Percentiles rank a stretch among this genome's conserved stretches.
phyloP scores from a whole-genome alignment of 2,797 vertebrate species.

The Chrysocyon brachyurus region DNA sequence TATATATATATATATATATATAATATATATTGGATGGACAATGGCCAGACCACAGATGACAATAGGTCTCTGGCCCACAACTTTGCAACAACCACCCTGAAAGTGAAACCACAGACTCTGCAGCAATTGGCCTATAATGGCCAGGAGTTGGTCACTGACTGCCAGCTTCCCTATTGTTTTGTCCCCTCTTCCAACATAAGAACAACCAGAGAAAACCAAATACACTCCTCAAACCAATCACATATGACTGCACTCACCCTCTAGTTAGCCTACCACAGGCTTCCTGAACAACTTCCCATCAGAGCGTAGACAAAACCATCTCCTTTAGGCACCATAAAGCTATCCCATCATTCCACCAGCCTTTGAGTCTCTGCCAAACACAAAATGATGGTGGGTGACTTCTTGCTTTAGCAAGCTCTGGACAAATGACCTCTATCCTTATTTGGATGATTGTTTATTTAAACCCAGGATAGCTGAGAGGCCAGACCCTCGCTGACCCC shows the following conservation, averaged over 20 bases:
- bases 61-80: background rate
- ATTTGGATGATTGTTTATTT: conserved; percentile 13
- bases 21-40: background rate
- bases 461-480: background rate
- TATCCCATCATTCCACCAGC: background rate
- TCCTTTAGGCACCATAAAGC: background rate
- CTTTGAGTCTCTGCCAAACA: background rate
- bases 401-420: background rate
- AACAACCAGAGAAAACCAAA: background rate
- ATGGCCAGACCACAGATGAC: background rate
- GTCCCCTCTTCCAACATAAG: background rate
- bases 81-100: background rate
- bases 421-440: background rate
- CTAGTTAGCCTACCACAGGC: background rate
- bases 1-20: too few relatives aligned
- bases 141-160: background rate
- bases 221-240: background rate
- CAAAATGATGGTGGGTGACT: background rate
- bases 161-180: background rate
- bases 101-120: background rate
- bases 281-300: background rate
- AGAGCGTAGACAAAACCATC: background rate
- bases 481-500: background rate
- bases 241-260: background rate
- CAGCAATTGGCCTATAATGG: background rate